Evolutionary conservation across 2,797 vertebrate genomes (phyloP).

Genomic region (Euthynnus affinis): DNA sequence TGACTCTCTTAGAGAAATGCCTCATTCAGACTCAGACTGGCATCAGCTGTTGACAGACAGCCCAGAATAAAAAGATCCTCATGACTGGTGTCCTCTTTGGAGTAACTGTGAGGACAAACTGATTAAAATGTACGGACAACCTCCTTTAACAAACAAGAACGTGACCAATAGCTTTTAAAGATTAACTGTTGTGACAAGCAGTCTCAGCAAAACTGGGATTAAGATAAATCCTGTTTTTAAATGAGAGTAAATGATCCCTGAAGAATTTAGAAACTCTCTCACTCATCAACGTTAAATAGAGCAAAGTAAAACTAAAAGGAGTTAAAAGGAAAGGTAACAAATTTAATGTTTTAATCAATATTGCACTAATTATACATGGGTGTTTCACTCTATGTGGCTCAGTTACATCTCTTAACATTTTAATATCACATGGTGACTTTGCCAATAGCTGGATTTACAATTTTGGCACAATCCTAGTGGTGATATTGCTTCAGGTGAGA

Average conservation of each 20-base stretch:
- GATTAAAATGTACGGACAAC: constrained; percentile 28
- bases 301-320: constrained; percentile 10
- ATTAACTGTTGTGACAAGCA: constrained; percentile 14
- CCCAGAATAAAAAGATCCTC: constrained; percentile 37
- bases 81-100: constrained; percentile 25
- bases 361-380: constrained; percentile 18
- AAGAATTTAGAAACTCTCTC: background rate
- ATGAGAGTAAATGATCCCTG: constrained; percentile 10
- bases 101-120: constrained; percentile 15
- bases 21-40: constrained; percentile 47
- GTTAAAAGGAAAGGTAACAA: background rate
- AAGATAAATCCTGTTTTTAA: constrained; percentile 8
- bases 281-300: constrained; percentile 17
- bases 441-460: background rate
- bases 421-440: constrained; percentile 29
- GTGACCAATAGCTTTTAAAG: constrained; percentile 30
- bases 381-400: constrained; percentile 31
- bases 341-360: constrained; percentile 12
- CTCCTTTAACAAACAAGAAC: constrained; percentile 34
- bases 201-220: constrained; percentile 3
- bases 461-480: background rate
- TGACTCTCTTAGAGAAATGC: constrained; percentile 44
- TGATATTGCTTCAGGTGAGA: background rate
- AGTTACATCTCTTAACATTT: constrained; percentile 11
- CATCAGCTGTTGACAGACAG: constrained; percentile 60